Conservation (phyloP, 2,113 vertebrate genomes). For the Capricornis sumatraensis region DNA sequence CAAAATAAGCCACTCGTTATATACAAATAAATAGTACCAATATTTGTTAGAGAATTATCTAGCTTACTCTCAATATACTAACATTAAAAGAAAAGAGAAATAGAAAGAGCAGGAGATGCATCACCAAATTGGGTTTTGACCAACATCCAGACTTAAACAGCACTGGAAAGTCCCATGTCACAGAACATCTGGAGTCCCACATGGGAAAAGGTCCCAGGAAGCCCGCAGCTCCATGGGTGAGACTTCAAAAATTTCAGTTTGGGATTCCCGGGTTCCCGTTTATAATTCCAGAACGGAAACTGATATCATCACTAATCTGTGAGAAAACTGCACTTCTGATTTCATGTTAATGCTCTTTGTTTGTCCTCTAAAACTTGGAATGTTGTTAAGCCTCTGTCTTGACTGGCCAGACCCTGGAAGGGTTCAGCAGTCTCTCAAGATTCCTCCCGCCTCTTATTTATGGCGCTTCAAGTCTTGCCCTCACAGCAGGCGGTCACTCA, state of each 20-base stretch:
- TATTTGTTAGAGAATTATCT: background rate
- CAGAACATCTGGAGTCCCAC: background rate
- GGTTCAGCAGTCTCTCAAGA: background rate
- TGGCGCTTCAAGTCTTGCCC: rapidly evolving
- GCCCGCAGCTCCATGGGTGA: background rate
- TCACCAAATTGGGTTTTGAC: background rate
- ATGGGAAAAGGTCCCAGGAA: background rate
- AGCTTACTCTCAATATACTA: background rate
- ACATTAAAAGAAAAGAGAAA: background rate
- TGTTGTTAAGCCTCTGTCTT: background rate
- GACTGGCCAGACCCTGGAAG: background rate
- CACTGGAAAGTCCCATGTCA: background rate
- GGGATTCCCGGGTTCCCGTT: background rate
- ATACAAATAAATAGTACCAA: background rate
- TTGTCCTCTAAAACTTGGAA: background rate
- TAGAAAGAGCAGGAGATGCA: background rate
- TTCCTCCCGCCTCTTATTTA: background rate
- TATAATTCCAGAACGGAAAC: background rate
- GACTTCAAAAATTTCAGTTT: background rate
- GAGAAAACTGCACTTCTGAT: background rate
- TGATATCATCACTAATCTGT: background rate
- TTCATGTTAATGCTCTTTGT: background rate
- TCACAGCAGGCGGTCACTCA: background rate
- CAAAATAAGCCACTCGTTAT: background rate
- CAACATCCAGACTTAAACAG: background rate